Conservation (phyloP, 2,113 vertebrate species). For the Thermophis baileyi region DNA sequence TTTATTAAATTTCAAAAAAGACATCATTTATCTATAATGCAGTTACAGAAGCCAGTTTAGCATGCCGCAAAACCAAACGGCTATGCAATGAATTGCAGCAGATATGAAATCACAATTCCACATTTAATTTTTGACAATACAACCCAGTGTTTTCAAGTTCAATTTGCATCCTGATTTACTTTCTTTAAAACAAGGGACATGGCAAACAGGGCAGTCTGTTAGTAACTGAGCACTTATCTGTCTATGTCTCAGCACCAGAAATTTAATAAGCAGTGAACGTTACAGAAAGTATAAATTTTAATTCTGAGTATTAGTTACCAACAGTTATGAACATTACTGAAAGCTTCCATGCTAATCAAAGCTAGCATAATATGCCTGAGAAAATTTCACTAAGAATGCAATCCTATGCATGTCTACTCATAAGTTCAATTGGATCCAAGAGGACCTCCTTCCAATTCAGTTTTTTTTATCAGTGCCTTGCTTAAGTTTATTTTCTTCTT, state of each 20-base stretch:
- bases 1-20: background rate
- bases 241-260: background rate
- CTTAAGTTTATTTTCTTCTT: background rate
- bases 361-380: constrained; percentile 41
- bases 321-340: constrained; percentile 29
- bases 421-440: background rate
- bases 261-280: background rate
- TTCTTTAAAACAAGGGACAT: background rate
- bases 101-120: background rate
- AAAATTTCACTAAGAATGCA: constrained; percentile 20
- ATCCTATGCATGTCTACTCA: background rate
- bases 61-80: background rate
- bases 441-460: background rate
- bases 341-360: constrained; percentile 33
- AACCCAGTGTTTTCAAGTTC: background rate
- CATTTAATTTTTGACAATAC: background rate
- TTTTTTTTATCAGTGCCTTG: background rate
- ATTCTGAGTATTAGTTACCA: constrained; percentile 42
- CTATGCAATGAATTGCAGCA: background rate
- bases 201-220: background rate
- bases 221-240: background rate
- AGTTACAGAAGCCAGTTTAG: background rate
- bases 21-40: background rate
- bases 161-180: background rate
- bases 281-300: background rate